These are phyloP conservation scores for Miniopterus natalensis DNA, from an alignment of 2,113 vertebrate genomes.

Conservation along the genomic window DNA sequence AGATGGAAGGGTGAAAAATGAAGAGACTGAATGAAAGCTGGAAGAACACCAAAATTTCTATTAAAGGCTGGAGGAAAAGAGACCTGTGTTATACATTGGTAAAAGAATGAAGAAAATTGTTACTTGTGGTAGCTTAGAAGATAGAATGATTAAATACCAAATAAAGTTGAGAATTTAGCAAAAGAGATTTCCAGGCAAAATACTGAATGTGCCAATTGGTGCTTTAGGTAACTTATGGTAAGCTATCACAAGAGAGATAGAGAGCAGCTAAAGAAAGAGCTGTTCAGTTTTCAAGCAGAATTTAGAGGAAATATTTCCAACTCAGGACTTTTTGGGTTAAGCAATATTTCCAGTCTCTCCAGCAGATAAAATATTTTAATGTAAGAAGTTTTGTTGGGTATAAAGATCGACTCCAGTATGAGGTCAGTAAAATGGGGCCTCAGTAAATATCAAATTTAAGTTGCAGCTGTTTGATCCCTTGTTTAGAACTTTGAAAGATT, in stretches of 20 bases:
- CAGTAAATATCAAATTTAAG: not conserved
- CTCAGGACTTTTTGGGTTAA: not conserved
- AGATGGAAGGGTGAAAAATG: not conserved
- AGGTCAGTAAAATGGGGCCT: not conserved
- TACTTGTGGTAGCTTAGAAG: not conserved
- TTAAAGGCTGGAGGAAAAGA: not conserved
- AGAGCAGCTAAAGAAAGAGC: not conserved
- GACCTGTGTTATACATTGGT: not conserved
- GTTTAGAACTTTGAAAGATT: not conserved
- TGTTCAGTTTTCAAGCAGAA: not conserved
- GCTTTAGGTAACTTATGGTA: not conserved
- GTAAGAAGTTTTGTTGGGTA: not conserved
- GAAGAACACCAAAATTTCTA: not conserved
- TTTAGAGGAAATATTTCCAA: conserved; percentile 9
- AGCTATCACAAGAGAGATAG: not conserved
- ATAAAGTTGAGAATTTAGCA: not conserved
- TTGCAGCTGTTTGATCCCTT: not conserved
- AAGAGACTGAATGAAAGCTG: not conserved
- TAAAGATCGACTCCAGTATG: not conserved
- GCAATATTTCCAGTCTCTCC: not conserved
- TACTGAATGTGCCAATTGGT: not conserved
- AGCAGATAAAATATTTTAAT: conserved; percentile 42
- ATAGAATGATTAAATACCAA: not conserved
- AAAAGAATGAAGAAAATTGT: not conserved
- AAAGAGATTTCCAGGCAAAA: not conserved